Conservation (phyloP, 2,888 invertebrate species). For the Leucophenga maculata region DNA sequence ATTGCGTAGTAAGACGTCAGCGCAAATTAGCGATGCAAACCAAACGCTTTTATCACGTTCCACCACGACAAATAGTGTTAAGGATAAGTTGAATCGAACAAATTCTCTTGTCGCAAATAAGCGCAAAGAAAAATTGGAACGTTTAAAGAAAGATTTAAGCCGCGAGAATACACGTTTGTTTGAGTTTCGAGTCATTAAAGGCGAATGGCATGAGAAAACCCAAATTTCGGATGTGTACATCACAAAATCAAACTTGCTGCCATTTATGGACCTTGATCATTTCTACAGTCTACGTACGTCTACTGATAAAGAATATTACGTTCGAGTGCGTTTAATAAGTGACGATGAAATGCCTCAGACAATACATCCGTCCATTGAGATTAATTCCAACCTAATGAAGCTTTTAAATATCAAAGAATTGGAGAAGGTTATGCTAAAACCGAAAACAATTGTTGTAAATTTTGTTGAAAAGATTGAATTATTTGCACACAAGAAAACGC, state of each 20-base stretch:
- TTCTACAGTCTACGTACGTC: constrained; percentile 65
- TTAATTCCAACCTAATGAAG: constrained; percentile 70
- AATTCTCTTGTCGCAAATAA: constrained; percentile 52
- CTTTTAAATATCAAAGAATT: constrained; percentile 66
- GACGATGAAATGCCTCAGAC: constrained; percentile 62
- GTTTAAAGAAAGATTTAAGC: constrained; percentile 65
- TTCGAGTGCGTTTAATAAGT: constrained; percentile 58
- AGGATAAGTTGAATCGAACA: constrained; percentile 53
- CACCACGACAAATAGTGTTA: constrained; percentile 60
- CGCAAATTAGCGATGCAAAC: constrained; percentile 49
- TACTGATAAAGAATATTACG: constrained; percentile 65
- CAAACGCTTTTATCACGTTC: constrained; percentile 55
- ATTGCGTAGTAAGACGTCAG: constrained; percentile 58
- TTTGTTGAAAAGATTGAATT: constrained; percentile 72
- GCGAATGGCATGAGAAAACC: constrained; percentile 64
- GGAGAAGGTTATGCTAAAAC: constrained; percentile 66
- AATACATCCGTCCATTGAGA: constrained; percentile 69
- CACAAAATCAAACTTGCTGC: constrained; percentile 67
- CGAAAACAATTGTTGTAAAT: constrained; percentile 68
- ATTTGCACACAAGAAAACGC: constrained; percentile 68
- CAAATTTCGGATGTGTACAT: constrained; percentile 71
- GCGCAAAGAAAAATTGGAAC: constrained; percentile 67
- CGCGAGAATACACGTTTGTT: constrained; percentile 64
- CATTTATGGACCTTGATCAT: constrained; percentile 68
- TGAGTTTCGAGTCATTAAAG: constrained; percentile 69